These are phyloP conservation scores for Argyresthia albistria DNA, from an alignment of 2,888 invertebrate genomes.

Conservation along the genomic window DNA sequence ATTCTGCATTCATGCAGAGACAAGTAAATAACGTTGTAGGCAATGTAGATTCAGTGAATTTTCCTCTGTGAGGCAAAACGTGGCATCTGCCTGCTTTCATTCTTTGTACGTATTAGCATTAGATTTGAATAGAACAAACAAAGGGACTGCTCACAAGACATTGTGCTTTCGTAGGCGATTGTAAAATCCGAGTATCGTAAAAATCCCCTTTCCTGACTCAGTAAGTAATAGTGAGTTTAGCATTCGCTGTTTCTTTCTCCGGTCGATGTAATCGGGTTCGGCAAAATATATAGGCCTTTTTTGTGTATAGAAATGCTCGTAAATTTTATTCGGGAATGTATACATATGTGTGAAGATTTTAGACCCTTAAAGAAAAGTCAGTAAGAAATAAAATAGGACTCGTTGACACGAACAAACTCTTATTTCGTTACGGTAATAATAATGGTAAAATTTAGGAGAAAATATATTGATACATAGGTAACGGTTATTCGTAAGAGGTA, in stretches of 20 bases:
- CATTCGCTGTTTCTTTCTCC: neutral
- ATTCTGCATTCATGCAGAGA: too few species aligned
- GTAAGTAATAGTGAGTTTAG: neutral
- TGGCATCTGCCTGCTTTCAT: constrained; percentile 63
- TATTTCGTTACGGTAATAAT: too few species aligned
- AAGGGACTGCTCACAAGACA: constrained; percentile 64
- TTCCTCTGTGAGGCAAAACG: constrained; percentile 50
- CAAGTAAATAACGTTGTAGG: neutral
- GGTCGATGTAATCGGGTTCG: neutral
- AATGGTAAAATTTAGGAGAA: too few species aligned
- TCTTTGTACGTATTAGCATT: constrained; percentile 67
- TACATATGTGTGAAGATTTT: too few species aligned
- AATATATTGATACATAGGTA: too few species aligned
- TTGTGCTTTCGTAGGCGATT: constrained; percentile 68
- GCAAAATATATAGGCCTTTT: too few species aligned
- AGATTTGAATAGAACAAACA: constrained; percentile 71
- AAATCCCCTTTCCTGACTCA: constrained; percentile 26
- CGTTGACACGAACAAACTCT: too few species aligned
- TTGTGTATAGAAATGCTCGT: too few species aligned
- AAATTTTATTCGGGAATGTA: too few species aligned
- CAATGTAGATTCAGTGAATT: constrained; percentile 36
- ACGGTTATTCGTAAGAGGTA: too few species aligned
- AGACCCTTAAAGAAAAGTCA: too few species aligned
- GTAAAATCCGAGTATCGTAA: constrained; percentile 66
- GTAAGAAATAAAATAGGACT: too few species aligned